phyloP scores from a whole-genome alignment of 2,888 invertebrate species.

The Acronicta leporina region DNA sequence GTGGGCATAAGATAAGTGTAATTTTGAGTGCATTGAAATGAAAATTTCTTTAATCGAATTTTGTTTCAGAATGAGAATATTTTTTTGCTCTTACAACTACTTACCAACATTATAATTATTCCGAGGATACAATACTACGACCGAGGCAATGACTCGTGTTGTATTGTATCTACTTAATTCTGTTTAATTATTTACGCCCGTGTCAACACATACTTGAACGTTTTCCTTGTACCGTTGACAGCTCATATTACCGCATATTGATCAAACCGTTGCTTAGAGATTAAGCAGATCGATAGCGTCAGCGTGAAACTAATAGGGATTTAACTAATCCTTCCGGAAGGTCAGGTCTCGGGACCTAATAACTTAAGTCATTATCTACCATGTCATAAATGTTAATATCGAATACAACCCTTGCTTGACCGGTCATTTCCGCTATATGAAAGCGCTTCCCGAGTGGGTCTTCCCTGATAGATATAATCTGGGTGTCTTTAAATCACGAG shows the following conservation, averaged over 20 bases:
- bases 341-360: slow-evolving; percentile 25
- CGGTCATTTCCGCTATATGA: slow-evolving; percentile 31
- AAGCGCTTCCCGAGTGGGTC: no score
- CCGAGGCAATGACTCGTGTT: slow-evolving; percentile 14
- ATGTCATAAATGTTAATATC: slow-evolving; percentile 17
- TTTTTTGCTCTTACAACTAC: background rate
- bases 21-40: no score
- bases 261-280: slow-evolving; percentile 49
- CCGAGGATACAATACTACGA: slow-evolving; percentile 1
- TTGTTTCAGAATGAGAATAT: background rate
- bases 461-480: no score
- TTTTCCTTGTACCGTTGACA: slow-evolving; percentile 48
- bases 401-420: slow-evolving; percentile 10
- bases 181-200: slow-evolving; percentile 39
- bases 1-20: no score
- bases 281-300: slow-evolving; percentile 44
- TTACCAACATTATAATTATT: no score
- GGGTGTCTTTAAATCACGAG: no score
- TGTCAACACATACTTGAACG: slow-evolving; percentile 39
- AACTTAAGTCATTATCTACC: slow-evolving; percentile 22
- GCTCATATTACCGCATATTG: slow-evolving; percentile 48
- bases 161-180: slow-evolving; percentile 12
- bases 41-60: no score
- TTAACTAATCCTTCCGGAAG: slow-evolving; percentile 57
- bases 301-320: slow-evolving; percentile 45